Conservation (phyloP, 1,140 invertebrate species). For the Lordiphosa stackelbergi region DNA sequence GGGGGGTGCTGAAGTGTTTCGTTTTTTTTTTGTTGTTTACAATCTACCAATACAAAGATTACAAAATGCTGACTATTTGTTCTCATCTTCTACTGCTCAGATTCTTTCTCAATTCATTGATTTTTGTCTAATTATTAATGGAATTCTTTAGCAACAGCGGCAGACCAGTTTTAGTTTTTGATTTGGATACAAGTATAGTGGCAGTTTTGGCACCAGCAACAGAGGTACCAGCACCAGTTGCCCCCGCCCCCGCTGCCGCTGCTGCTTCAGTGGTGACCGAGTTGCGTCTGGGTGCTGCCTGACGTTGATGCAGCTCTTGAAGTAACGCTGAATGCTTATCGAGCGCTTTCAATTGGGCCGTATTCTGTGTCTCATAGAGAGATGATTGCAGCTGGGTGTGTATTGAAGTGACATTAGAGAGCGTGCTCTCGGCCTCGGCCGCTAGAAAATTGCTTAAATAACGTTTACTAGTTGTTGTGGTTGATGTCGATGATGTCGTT, state of each 20-base stretch:
- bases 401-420: conserved; percentile 75
- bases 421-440: conserved; percentile 72
- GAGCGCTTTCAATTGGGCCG: conserved; percentile 56
- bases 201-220: conserved; percentile 70
- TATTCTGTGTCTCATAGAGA: conserved; percentile 65
- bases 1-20: neutral
- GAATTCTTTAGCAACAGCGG: conserved; percentile 76
- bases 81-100: conserved; percentile 1
- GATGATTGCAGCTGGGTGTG: conserved; percentile 76
- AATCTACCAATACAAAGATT: conserved; percentile 70
- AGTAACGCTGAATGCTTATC: conserved; percentile 67
- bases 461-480: conserved; percentile 64
- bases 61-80: conserved; percentile 53
- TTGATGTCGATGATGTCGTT: conserved; percentile 58
- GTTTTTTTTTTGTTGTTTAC: conserved; percentile 44
- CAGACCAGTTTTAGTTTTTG: conserved; percentile 77
- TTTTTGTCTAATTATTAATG: conserved; percentile 69
- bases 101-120: conserved; percentile 4
- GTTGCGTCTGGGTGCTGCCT: conserved; percentile 36
- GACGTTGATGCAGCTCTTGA: conserved; percentile 70
- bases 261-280: conserved; percentile 35
- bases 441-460: conserved; percentile 71
- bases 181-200: conserved; percentile 77
- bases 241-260: conserved; percentile 29
- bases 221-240: conserved; percentile 10